phyloP scores from a whole-genome alignment of 2,797 vertebrate genomes.

The Melanotaenia boesemani region DNA sequence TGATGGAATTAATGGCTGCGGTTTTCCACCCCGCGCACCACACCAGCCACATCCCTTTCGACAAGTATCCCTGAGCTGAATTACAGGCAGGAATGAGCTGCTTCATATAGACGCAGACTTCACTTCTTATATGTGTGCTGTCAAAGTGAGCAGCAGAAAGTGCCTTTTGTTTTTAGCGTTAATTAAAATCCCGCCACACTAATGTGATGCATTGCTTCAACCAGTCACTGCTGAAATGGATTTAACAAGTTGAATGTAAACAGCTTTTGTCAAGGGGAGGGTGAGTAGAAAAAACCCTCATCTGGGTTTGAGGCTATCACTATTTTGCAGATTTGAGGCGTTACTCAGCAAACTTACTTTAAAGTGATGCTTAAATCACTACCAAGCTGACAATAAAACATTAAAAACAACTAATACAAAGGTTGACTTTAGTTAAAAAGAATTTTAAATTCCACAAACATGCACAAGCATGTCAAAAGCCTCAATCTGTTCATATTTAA shows the following conservation, averaged over 20 bases:
- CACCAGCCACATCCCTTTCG: constrained; percentile 56
- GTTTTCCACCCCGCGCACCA: constrained; percentile 33
- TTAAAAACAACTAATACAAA: too few species aligned
- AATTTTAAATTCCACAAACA: too few species aligned
- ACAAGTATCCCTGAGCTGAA: constrained; percentile 60
- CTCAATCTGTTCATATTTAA: too few species aligned
- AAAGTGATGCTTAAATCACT: too few species aligned
- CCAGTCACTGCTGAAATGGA: constrained; percentile 59
- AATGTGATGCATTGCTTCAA: constrained; percentile 56
- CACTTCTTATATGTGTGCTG: constrained; percentile 57
- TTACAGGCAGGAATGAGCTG: constrained; percentile 40
- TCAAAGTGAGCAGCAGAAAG: constrained; percentile 66
- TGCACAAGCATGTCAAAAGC: too few species aligned
- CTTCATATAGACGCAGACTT: constrained; percentile 58
- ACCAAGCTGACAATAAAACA: too few species aligned
- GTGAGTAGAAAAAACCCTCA: constrained; percentile 17
- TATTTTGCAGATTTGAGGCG: constrained; percentile 3
- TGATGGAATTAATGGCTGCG: constrained; percentile 72
- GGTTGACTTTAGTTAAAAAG: too few species aligned
- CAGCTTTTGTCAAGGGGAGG: constrained; percentile 45
- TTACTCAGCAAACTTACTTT: neutral
- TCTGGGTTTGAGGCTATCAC: constrained; percentile 27
- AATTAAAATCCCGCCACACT: constrained; percentile 58
- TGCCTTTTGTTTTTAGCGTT: constrained; percentile 65
- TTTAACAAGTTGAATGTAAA: constrained; percentile 53